Evolutionary conservation across 2,888 invertebrate species (phyloP), one percentile per base, ranked within the genome.

Genomic region (Macrosoma leucophasiata): DNA sequence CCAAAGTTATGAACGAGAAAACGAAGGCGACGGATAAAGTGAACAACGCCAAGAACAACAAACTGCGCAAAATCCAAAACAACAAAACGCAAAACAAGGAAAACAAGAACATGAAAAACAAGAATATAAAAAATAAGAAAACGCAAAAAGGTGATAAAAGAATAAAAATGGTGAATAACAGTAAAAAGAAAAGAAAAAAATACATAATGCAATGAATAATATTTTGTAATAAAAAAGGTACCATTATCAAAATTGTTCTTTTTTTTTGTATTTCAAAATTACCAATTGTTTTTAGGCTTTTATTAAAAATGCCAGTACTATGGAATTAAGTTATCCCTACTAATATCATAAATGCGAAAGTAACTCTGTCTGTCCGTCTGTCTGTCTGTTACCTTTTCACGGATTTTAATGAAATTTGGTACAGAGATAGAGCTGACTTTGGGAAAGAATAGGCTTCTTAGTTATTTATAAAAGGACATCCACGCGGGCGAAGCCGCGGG

Each of bases 31-130:
- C 67, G 1, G 42, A 52, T 0, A 20, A 36, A 2, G 52, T 75
- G 0, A 63, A 65, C 25, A 54, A 49, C 17, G 59, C 61, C 3
- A 71, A 70, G 55, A 60, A 57, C 23, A 66, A 52, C 3, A 82
- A 82, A 41, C 62, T 65, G 3, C 69, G 70, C 31, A 75, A 58
- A 60, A 43, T 66, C 5, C 53, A 59, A 33, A 62, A 64, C 27
- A 46, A 42, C 24, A 53, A 38, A 3, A 14, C 33, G 13, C n/a
- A n/a, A n/a, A n/a, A n/a, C n/a, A 52, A 42, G 20, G 48, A 36
- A 31, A 35, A 35, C 13, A 40, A 36, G 3, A 29, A 17, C 4
- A 36, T 23, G 12, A 11, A 15, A 39, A 42, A 10, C 41, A 43
- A 31, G 36, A 29, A 3, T 9, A 37, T 7, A 46, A 43, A 15